Evolutionary conservation across 2,797 vertebrate genomes (phyloP), one percentile per base, ranked within the genome.

Genomic region (Acanthornis magna): DNA sequence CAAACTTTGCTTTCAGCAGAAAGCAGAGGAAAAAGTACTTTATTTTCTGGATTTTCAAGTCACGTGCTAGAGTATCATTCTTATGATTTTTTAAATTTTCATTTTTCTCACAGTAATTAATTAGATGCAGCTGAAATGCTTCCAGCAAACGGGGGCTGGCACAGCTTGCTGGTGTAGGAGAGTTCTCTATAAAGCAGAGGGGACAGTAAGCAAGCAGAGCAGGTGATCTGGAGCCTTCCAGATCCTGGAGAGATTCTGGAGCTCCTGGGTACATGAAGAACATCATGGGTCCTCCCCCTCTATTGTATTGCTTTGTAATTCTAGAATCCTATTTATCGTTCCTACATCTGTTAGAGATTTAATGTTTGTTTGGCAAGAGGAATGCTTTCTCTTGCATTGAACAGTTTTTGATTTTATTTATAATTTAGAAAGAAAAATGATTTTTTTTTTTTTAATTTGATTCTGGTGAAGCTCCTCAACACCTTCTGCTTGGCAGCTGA

Each of bases 21-120:
- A 65, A 80, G 16, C 27, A 74, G 50, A 38, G 20, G 16, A 17
- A 36, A 45, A 75, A 19, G 8, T 17, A 5, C 4, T 13, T 60
- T 21, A 1, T 58, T 76, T 60, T 45, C 32, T 48, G 48, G 48
- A 77, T 63, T 83, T 88, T 78, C 8, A 45, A 61, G 13, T n/a
- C 13, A 5, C 0, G 0, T 36, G 27, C 7, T 34, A 13, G 14
- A 38, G 3, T 15, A 40, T 25, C 5, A 15, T 48, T 55, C 20
- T 20, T 36, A 12, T 17, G 26, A 9, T 42, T 0, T 13, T 34
- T 70, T 26, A 36, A 36, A 36, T 17, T 14, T 11, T 15, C 40
- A 42, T 38, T 60, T n/a, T 36, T 5, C 3, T 42, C 47, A 8
- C 11, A 65, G 4, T 36, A 20, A 27, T 58, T 57, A 62, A 20